A percentile compares a stretch with the other conserved stretches of the same genome.
Evolutionary conservation across 1,140 invertebrate genomes (phyloP).

Genomic region (Zophobas morio): DNA sequence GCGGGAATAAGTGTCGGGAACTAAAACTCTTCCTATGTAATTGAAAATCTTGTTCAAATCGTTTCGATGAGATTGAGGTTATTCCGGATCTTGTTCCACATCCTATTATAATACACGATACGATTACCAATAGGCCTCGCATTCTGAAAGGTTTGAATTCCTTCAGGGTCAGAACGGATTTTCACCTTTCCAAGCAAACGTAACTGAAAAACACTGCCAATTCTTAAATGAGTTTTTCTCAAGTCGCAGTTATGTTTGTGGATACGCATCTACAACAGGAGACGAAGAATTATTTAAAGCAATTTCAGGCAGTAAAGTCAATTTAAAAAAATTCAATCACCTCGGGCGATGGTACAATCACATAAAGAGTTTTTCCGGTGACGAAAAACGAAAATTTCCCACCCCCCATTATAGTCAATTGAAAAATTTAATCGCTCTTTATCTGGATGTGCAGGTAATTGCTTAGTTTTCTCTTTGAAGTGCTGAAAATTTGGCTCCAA

Average conservation of each 20-base stretch:
- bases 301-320: slow-evolving; percentile 61
- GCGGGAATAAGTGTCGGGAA: neutral
- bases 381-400: slow-evolving; percentile 66
- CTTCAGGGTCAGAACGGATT: slow-evolving; percentile 54
- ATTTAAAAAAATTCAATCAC: slow-evolving; percentile 67
- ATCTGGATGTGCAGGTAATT: slow-evolving; percentile 58
- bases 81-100: slow-evolving; percentile 28
- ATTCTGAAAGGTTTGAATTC: slow-evolving; percentile 40
- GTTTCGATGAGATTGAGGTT: slow-evolving; percentile 1
- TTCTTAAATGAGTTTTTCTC: slow-evolving; percentile 68
- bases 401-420: slow-evolving; percentile 37
- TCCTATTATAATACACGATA: slow-evolving; percentile 4
- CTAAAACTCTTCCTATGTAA: no score
- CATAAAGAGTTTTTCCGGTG: slow-evolving; percentile 72
- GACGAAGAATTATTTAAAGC: slow-evolving; percentile 70
- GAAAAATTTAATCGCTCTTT: slow-evolving; percentile 39
- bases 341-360: slow-evolving; percentile 75
- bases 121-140: slow-evolving; percentile 15
- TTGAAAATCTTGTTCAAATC: no score
- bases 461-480: slow-evolving; percentile 56
- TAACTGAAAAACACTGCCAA: slow-evolving; percentile 57
- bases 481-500: slow-evolving; percentile 52
- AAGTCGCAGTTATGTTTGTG: slow-evolving; percentile 72
- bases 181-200: slow-evolving; percentile 49
- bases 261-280: slow-evolving; percentile 70